phyloP scores from a whole-genome alignment of 2,797 vertebrate species.

The Dendrocincla fuliginosa region DNA sequence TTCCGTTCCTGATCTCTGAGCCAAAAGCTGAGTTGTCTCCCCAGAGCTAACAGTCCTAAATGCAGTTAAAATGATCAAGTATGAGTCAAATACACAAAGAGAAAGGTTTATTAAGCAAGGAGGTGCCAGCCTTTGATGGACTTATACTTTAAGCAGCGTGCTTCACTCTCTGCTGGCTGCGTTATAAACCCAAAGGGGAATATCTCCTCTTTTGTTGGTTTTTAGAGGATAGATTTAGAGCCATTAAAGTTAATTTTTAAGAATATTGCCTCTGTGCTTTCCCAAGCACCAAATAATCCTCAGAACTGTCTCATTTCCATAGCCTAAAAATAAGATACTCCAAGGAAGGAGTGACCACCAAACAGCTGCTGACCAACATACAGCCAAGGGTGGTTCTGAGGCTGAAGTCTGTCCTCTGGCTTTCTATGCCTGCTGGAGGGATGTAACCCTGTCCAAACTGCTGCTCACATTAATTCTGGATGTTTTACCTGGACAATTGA shows the following conservation, averaged over 20 bases:
- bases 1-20: constrained; percentile 5
- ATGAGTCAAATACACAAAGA: constrained; percentile 36
- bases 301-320: background rate
- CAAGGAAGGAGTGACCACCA: background rate
- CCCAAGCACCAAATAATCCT: background rate
- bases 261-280: background rate
- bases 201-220: background rate
- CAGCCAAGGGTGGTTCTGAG: rapidly evolving
- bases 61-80: constrained; percentile 33
- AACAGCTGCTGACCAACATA: background rate
- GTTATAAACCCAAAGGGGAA: background rate
- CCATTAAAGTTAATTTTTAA: background rate
- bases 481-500: background rate
- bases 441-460: background rate
- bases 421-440: background rate
- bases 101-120: constrained; percentile 35
- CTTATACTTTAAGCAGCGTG: background rate
- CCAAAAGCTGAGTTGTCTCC: constrained; percentile 46
- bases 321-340: background rate
- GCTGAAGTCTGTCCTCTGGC: background rate
- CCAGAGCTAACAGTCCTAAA: constrained; percentile 24
- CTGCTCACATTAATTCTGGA: background rate
- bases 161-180: background rate
- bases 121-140: constrained; percentile 41
- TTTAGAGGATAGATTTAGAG: background rate